These are phyloP conservation scores for Bujurquina vittata DNA, from an alignment of 2,113 vertebrate species.

Conservation along the genomic window DNA sequence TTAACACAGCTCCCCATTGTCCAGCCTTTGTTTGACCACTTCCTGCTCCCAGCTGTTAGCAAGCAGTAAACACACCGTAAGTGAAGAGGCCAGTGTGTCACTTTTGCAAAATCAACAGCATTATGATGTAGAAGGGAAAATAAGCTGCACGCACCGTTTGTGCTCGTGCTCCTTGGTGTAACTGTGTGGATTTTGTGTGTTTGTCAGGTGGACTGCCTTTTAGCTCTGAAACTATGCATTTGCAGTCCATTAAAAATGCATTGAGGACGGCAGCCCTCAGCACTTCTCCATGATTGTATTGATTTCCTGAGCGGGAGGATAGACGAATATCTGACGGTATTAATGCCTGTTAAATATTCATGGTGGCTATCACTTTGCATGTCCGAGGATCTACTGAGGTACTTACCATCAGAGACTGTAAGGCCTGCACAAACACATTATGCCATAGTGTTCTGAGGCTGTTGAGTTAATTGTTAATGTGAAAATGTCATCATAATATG, in stretches of 20 bases:
- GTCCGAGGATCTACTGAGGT: background rate
- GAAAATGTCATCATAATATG: background rate
- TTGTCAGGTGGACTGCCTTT: background rate
- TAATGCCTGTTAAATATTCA: constrained; percentile 71
- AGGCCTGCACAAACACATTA: background rate
- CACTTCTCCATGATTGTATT: constrained; percentile 66
- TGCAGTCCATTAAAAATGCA: constrained; percentile 62
- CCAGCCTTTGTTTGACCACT: background rate
- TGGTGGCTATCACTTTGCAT: constrained; percentile 46
- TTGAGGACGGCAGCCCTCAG: constrained; percentile 34
- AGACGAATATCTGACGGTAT: constrained; percentile 50
- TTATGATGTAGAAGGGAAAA: background rate
- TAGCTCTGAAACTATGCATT: background rate
- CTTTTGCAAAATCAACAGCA: background rate
- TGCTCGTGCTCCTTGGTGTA: background rate
- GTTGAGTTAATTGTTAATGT: background rate
- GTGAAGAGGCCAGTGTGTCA: background rate
- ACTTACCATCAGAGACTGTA: background rate
- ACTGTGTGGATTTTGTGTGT: constrained; percentile 5
- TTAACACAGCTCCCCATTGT: background rate
- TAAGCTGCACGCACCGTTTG: background rate
- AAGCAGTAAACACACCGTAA: background rate
- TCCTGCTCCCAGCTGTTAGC: background rate
- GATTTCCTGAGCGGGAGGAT: constrained; percentile 47
- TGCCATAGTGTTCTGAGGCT: background rate